A percentile compares a stretch with the other conserved stretches of the same genome.
Conservation (phyloP, 2,888 invertebrate species). For the Apamea anceps region DNA sequence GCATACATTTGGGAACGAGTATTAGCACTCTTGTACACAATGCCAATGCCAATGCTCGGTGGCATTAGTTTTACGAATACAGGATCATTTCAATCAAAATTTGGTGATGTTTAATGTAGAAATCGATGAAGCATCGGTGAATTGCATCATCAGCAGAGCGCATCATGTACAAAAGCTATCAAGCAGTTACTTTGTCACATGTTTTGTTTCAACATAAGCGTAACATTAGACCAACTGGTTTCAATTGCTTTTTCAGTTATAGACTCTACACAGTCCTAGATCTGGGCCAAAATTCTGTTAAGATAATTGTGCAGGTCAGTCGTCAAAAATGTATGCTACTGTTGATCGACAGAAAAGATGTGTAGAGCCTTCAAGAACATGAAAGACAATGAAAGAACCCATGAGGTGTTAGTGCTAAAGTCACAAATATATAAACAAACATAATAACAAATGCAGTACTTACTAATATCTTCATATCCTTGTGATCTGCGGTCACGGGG, state of each 20-base stretch:
- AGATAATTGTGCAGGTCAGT: background rate
- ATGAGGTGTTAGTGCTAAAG: slow-evolving; percentile 54
- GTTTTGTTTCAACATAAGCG: slow-evolving; percentile 65
- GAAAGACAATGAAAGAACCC: slow-evolving; percentile 34
- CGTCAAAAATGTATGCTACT: background rate
- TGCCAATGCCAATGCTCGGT: background rate
- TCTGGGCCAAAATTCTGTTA: background rate
- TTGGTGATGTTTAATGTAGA: background rate
- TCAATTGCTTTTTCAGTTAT: background rate
- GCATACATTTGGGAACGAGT: slow-evolving; percentile 14
- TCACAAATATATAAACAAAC: slow-evolving; percentile 79
- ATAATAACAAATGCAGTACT: slow-evolving; percentile 83
- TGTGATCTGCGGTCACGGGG: slow-evolving; percentile 87
- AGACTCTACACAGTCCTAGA: slow-evolving; percentile 3
- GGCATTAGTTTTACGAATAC: background rate
- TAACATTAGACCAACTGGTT: slow-evolving; percentile 63
- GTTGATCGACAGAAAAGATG: background rate
- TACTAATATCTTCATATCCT: slow-evolving; percentile 90
- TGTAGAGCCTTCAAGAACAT: slow-evolving; percentile 12
- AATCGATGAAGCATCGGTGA: background rate
- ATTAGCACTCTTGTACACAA: slow-evolving; percentile 34
- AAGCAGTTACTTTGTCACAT: slow-evolving; percentile 62
- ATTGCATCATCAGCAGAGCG: background rate
- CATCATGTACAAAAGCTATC: slow-evolving; percentile 23
- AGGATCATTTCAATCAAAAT: background rate